phyloP scores from a whole-genome alignment of 2,113 vertebrate genomes.

The Noturus placidus region DNA sequence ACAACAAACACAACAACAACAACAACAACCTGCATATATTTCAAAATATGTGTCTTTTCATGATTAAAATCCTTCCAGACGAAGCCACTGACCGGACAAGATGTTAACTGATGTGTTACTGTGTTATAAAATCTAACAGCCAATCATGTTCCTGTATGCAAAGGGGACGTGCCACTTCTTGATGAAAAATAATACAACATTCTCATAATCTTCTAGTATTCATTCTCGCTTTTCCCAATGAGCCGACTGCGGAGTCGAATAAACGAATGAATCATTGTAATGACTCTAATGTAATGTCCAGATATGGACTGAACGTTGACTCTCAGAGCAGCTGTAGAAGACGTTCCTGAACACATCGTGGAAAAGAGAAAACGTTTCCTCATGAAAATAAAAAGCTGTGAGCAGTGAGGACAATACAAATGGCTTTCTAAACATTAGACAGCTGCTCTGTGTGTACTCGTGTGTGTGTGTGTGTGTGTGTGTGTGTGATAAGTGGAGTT shows the following conservation, averaged over 20 bases:
- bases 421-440: neutral
- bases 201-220: neutral
- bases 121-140: neutral
- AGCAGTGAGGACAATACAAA: neutral
- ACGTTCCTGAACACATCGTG: neutral
- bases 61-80: neutral
- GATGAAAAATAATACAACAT: neutral
- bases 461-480: conserved; percentile 14
- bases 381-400: neutral
- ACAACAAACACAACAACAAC: no score
- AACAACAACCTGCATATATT: neutral
- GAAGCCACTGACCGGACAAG: neutral
- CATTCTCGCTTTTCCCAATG: neutral
- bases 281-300: neutral
- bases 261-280: neutral
- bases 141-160: conserved; percentile 1
- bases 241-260: neutral
- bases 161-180: neutral
- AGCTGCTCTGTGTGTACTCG: conserved; percentile 1
- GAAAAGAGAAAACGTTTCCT: neutral
- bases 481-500: conserved; percentile 27
- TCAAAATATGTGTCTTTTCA: neutral
- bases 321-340: neutral
- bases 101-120: neutral
- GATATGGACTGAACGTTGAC: neutral